Conservation (phyloP, 1,140 invertebrate species). For the Diabrotica undecimpunctata region DNA sequence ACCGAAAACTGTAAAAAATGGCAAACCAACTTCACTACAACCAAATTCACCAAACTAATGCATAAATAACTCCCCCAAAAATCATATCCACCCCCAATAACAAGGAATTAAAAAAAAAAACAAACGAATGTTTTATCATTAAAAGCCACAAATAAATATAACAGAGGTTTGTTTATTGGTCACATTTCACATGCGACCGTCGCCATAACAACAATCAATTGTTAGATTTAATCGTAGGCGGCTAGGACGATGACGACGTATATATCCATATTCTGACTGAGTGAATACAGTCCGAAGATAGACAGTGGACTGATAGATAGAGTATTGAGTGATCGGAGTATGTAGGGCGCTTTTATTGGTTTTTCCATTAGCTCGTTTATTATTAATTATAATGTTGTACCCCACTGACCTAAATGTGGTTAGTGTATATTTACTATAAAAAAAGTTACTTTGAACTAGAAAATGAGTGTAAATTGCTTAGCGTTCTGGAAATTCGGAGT, state of each 20-base stretch:
- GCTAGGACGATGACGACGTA: background rate
- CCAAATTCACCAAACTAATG: too few relatives aligned
- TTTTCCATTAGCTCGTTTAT: slow-evolving; percentile 1
- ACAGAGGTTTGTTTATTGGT: slow-evolving; percentile 35
- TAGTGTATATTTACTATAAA: too few relatives aligned
- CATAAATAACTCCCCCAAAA: too few relatives aligned
- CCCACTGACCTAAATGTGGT: background rate
- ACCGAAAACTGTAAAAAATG: too few relatives aligned
- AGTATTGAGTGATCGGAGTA: background rate
- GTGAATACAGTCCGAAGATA: background rate
- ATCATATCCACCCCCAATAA: too few relatives aligned
- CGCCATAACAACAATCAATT: slow-evolving; percentile 35
- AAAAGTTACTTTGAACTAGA: too few relatives aligned
- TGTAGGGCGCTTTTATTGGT: background rate
- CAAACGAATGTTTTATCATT: slow-evolving; percentile 37
- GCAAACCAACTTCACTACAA: too few relatives aligned
- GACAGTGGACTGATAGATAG: background rate
- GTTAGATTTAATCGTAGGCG: slow-evolving; percentile 13
- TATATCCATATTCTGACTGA: slow-evolving; percentile 6
- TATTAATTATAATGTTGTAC: background rate
- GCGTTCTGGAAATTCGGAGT: too few relatives aligned
- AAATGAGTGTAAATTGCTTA: too few relatives aligned
- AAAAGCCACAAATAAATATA: slow-evolving; percentile 29
- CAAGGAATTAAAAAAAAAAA: slow-evolving; percentile 10
- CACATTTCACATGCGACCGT: slow-evolving; percentile 34